phyloP scores from a whole-genome alignment of 2,113 vertebrate species.

The Salvelinus namaycush region DNA sequence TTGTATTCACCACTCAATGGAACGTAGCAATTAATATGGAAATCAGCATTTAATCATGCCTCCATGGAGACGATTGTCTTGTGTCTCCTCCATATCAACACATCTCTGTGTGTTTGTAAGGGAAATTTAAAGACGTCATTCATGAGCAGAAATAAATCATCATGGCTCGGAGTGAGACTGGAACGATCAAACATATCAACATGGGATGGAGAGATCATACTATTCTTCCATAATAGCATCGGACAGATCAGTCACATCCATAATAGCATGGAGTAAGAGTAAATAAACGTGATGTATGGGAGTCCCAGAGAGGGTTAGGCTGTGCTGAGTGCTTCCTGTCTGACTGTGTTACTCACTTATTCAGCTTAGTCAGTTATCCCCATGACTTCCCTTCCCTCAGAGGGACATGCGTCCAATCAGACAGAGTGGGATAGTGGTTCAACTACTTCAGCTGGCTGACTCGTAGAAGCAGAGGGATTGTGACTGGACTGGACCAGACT shows the following conservation, averaged over 20 bases:
- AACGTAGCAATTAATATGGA: constrained; percentile 48
- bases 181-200: constrained; percentile 43
- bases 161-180: constrained; percentile 43
- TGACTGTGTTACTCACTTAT: constrained; percentile 16
- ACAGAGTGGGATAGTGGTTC: not conserved
- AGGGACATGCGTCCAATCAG: constrained; percentile 15
- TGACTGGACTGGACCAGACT: not conserved
- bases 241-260: too few relatives aligned
- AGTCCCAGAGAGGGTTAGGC: constrained; percentile 37
- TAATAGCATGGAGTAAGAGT: constrained; percentile 54
- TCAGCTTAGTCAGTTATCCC: constrained; percentile 14
- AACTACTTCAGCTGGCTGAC: not conserved
- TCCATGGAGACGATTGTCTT: constrained; percentile 41
- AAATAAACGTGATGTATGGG: constrained; percentile 43
- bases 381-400: constrained; percentile 33
- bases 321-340: constrained; percentile 19
- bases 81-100: constrained; percentile 21
- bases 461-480: constrained; percentile 16
- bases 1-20: constrained; percentile 34
- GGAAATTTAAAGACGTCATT: constrained; percentile 38
- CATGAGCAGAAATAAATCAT: constrained; percentile 57
- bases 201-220: too few relatives aligned
- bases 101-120: constrained; percentile 21
- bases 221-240: too few relatives aligned
- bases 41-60: constrained; percentile 41